phyloP scores from a whole-genome alignment of 2,113 vertebrate species.

The Boulengeromyrus knoepffleri region DNA sequence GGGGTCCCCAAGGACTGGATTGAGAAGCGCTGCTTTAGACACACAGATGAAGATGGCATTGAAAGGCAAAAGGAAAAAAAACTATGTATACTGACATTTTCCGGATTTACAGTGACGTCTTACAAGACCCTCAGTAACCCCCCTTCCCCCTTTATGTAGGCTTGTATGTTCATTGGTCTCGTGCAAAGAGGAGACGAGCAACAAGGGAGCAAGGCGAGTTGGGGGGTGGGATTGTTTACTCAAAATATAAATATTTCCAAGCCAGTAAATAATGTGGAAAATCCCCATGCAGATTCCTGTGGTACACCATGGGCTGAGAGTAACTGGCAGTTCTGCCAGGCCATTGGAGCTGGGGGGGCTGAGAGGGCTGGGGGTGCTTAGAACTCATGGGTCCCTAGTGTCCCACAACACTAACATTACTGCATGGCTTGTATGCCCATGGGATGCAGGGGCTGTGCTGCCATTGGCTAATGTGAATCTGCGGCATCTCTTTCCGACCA shows the following conservation, averaged over 20 bases:
- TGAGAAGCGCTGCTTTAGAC: too few relatives aligned
- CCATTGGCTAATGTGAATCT: neutral
- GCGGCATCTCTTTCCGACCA: neutral
- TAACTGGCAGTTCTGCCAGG: neutral
- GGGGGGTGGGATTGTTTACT: slow-evolving; percentile 10
- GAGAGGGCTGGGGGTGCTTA: neutral
- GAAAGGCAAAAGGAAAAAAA: neutral
- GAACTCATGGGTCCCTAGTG: neutral
- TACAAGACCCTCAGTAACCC: neutral
- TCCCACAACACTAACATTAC: neutral
- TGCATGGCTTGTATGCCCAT: neutral
- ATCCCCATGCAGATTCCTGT: slow-evolving; percentile 17
- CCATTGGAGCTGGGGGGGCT: too few relatives aligned
- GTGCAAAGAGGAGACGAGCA: neutral
- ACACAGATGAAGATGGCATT: neutral
- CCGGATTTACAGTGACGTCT: neutral
- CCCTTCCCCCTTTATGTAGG: neutral
- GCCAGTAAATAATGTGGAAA: slow-evolving; percentile 23
- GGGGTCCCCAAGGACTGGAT: neutral
- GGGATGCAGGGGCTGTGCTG: neutral
- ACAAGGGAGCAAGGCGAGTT: neutral
- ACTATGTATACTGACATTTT: neutral
- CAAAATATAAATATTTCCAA: slow-evolving; percentile 20
- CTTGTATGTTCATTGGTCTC: neutral
- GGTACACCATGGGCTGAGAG: neutral